Conservation (phyloP, 2,888 invertebrate species). For the Anorthoa munda region DNA sequence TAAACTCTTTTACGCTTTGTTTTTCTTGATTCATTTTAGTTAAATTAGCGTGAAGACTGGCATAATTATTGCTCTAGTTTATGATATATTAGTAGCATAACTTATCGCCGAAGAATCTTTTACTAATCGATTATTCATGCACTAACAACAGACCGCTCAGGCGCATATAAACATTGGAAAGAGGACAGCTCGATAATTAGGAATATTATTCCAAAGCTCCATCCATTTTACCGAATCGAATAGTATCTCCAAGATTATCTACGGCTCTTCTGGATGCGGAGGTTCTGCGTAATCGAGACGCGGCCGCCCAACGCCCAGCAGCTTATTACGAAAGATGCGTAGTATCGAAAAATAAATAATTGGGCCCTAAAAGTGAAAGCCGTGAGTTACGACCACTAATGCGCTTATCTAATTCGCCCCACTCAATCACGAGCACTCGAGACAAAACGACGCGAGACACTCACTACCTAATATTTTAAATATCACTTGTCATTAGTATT, state of each 20-base stretch:
- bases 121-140: constrained; percentile 26
- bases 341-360: constrained; percentile 69
- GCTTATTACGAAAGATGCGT: constrained; percentile 65
- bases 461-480: constrained; percentile 85
- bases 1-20: constrained; percentile 65
- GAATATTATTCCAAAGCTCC: constrained; percentile 1
- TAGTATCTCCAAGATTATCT: constrained; percentile 42
- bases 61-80: constrained; percentile 39
- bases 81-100: constrained; percentile 19
- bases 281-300: constrained; percentile 55
- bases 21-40: constrained; percentile 56
- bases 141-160: neutral
- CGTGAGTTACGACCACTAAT: constrained; percentile 77
- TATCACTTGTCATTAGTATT: constrained; percentile 88
- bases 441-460: constrained; percentile 78
- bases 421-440: constrained; percentile 83
- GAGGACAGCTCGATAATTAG: neutral
- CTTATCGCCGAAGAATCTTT: constrained; percentile 16
- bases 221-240: constrained; percentile 20
- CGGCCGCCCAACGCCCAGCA: constrained; percentile 38
- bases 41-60: constrained; percentile 38
- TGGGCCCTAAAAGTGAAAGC: constrained; percentile 87
- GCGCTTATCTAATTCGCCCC: constrained; percentile 86
- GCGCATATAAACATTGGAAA: constrained; percentile 11
- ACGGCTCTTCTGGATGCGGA: constrained; percentile 28